Base-by-base conservation (phyloP, 2,888 invertebrate genomes). In the Hirtodrosophila duncani region DNA sequence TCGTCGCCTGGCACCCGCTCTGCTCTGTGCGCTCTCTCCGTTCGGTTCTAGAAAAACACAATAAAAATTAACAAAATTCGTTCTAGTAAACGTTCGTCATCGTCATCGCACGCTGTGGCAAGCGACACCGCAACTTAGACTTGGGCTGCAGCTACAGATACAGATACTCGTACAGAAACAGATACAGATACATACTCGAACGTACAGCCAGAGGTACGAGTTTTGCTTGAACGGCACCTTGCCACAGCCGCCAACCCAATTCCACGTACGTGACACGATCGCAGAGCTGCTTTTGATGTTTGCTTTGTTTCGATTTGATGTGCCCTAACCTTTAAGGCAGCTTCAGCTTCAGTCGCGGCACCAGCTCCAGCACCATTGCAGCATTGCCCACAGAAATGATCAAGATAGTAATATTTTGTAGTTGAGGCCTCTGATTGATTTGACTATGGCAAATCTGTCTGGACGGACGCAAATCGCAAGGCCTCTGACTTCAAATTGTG, bases 21-120 rank as follows among this genome's bases (percentile, higher is more conserved):
- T n/a, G 29, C 29, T 27, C 11, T 26, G 14, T 20, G 10, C 52
- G 20, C 33, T 27, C 36, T 33, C 45, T 38, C 24, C 43, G 33
- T 61, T 74, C 57, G 80, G 63, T 80, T 80, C 78, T 81, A 81
- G 75, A 78, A 78, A 81, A 81, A 69, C 78, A 78, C 79, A 78
- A 77, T 77, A 77, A 78, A 81, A 78, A 81, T 78, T 69, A 79
- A 64, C 68, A 14, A 57, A 78, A 78, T 78, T 78, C 79, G 77
- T 78, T 78, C 79, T 74, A 79, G 79, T 68, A 72, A 80, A 72
- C 74, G 72, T 69, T 71, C 64, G 67, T 63, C 68, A 60, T 67
- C 60, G 67, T 50, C 43, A 8, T 14, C n/a, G 31, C 30, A 20
- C 20, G 6, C 3, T 20, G 20, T 7, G 20, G 20, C 20, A 3